Evolutionary conservation across 2,888 invertebrate species (phyloP).

Genomic region (Dasysyrphus tricinctus): DNA sequence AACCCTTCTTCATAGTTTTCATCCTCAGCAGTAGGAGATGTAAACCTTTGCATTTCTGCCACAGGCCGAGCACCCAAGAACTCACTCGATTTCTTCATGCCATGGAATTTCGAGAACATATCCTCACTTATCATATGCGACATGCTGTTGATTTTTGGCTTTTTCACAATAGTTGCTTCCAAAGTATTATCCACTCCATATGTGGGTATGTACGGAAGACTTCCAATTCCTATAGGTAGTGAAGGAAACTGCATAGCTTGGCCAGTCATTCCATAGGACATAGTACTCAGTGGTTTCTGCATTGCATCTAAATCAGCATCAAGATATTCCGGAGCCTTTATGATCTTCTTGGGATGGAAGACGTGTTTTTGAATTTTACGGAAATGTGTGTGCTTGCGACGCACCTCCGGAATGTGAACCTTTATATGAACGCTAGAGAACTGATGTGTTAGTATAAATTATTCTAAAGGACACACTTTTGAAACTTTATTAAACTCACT

Average conservation of each 20-base stretch:
- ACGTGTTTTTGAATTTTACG: constrained; percentile 62
- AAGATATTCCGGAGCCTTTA: constrained; percentile 32
- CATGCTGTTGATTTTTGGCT: constrained; percentile 45
- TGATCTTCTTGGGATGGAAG: constrained; percentile 64
- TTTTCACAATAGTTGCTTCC: constrained; percentile 55
- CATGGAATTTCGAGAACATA: constrained; percentile 58
- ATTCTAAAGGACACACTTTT: background rate
- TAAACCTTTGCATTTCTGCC: constrained; percentile 25
- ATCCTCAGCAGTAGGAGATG: background rate
- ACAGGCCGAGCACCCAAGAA: constrained; percentile 57
- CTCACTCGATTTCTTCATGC: constrained; percentile 61
- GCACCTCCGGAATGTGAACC: constrained; percentile 67
- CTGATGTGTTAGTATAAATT: background rate
- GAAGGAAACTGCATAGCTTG: constrained; percentile 27
- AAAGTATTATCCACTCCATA: constrained; percentile 63
- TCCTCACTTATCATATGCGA: constrained; percentile 36
- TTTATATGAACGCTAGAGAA: constrained; percentile 66
- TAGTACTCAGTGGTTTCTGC: constrained; percentile 24
- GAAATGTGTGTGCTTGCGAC: constrained; percentile 59
- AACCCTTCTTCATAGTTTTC: constrained; percentile 3
- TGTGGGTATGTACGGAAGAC: constrained; percentile 51
- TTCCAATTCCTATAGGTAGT: constrained; percentile 27
- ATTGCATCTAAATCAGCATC: constrained; percentile 37
- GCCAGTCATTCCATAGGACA: constrained; percentile 35
- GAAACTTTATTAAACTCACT: constrained; percentile 52